phyloP scores from a whole-genome alignment of 2,797 vertebrate genomes.

The Pseudochirops cupreus region DNA sequence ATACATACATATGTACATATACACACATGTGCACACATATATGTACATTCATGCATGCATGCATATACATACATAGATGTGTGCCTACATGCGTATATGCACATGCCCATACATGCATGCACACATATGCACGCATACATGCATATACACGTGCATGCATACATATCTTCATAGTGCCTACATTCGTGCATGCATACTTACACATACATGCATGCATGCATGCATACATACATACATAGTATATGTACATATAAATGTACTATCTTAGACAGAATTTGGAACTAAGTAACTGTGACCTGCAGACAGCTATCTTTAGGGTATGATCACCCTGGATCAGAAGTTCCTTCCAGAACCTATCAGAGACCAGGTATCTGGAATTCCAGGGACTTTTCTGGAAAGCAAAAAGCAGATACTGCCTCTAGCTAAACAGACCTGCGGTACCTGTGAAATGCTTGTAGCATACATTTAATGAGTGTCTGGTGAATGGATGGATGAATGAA shows the following conservation, averaged over 20 bases:
- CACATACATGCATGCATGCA: no score
- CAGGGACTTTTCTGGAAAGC: constrained; percentile 7
- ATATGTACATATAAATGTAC: not conserved
- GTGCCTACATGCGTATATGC: no score
- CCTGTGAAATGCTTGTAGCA: not conserved
- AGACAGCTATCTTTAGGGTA: constrained; percentile 12
- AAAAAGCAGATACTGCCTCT: not conserved
- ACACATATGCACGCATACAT: no score
- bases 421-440: not conserved
- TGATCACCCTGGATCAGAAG: not conserved
- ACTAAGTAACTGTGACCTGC: not conserved
- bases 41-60: no score
- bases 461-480: not conserved
- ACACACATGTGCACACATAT: no score
- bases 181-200: no score
- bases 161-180: no score
- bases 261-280: not conserved
- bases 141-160: no score
- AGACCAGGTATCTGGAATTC: constrained; percentile 10
- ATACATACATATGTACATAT: no score
- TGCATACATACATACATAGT: no score
- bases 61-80: no score
- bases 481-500: not conserved
- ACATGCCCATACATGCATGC: no score
- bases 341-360: not conserved